Evolutionary conservation across 2,113 vertebrate genomes (phyloP).

Genomic region (Hydrolagus affinis): DNA sequence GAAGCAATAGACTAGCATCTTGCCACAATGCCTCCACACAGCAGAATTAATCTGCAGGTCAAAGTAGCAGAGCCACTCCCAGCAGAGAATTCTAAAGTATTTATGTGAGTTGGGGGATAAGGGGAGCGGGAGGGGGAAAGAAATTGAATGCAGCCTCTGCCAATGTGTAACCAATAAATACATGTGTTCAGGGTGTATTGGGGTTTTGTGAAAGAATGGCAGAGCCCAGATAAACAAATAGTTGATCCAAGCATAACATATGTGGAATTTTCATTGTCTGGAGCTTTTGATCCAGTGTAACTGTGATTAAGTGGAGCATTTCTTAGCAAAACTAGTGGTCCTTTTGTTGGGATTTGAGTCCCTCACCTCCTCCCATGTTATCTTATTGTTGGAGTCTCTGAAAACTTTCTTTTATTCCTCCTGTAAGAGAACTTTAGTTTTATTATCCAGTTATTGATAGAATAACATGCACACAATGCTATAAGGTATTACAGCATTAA

Average conservation of each 20-base stretch:
- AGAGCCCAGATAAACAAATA: slow-evolving; percentile 26
- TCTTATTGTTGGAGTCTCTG: neutral
- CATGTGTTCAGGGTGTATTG: neutral
- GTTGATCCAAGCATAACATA: slow-evolving; percentile 7
- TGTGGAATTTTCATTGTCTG: neutral
- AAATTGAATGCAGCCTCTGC: neutral
- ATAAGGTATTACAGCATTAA: too few relatives aligned
- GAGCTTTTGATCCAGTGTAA: neutral
- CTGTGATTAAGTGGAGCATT: slow-evolving; percentile 2
- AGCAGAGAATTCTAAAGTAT: neutral
- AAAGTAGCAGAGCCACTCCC: neutral
- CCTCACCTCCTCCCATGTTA: neutral
- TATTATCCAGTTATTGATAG: too few relatives aligned
- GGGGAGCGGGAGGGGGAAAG: neutral
- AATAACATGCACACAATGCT: too few relatives aligned
- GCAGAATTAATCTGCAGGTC: neutral
- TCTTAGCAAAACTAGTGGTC: neutral
- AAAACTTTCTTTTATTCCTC: too few relatives aligned
- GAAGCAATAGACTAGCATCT: neutral
- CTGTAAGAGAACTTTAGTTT: too few relatives aligned
- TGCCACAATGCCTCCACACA: neutral
- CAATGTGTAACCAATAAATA: neutral
- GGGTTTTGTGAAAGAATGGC: neutral
- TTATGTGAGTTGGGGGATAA: neutral
- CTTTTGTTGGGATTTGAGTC: neutral